Conservation (phyloP, 2,888 invertebrate species). For the Branchipolynoe longqiensis region DNA sequence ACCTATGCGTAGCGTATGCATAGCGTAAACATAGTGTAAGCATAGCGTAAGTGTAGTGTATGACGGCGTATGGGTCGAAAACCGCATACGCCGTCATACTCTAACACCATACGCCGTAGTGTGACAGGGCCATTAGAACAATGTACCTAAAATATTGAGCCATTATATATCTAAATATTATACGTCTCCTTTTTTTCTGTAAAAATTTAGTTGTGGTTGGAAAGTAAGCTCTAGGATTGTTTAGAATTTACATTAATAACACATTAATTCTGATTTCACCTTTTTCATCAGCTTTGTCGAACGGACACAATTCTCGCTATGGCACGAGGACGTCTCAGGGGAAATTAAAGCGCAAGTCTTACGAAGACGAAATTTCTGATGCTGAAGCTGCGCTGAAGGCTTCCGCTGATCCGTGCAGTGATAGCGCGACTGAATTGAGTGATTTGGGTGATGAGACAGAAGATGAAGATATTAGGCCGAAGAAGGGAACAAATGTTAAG, state of each 20-base stretch:
- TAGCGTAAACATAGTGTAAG: no score
- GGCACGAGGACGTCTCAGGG: slow-evolving; percentile 65
- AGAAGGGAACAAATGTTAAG: slow-evolving; percentile 49
- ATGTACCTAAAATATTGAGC: no score
- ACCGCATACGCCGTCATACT: no score
- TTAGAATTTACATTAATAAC: not conserved
- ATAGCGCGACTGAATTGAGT: slow-evolving; percentile 40
- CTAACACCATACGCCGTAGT: no score
- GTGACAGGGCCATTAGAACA: no score
- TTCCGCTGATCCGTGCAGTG: not conserved
- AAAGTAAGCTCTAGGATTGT: not conserved
- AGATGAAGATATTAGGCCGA: slow-evolving; percentile 61
- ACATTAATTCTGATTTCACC: not conserved
- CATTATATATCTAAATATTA: no score
- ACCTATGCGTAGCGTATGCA: no score
- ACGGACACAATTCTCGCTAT: slow-evolving; percentile 61
- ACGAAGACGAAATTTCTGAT: slow-evolving; percentile 64
- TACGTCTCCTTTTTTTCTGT: no score
- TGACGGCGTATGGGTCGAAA: no score
- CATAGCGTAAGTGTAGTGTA: no score
- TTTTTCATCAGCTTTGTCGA: slow-evolving; percentile 17
- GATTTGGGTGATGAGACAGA: slow-evolving; percentile 52
- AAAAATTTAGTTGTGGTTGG: no score
- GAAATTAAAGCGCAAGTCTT: slow-evolving; percentile 61
- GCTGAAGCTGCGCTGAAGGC: slow-evolving; percentile 66